Base-by-base conservation (phyloP, 2,113 vertebrate species). In the Symphodus melops region DNA sequence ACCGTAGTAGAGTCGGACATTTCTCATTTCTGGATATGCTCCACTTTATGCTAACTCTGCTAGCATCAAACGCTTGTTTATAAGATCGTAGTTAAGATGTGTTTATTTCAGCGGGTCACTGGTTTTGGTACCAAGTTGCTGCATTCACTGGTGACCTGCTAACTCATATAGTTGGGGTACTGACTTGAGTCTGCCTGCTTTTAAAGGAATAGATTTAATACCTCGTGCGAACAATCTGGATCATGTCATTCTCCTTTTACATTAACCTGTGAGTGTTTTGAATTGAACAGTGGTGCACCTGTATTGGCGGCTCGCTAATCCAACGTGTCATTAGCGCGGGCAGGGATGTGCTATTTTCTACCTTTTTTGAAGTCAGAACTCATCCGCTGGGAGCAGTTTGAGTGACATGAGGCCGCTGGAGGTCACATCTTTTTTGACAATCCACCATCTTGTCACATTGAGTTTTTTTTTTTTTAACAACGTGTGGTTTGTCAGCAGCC, bases 401-500 rank as follows among this genome's bases (percentile, higher is more conserved):
- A 54, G 36, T 48, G 58, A 73, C 68, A 63, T 55, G 33, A 2
- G 41, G 59, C 5, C 9, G 3, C 66, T n/a, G 61, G 74, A 71
- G 81, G 81, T 84, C 72, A 68, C 55, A 16, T n/a, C 53, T 62
- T 69, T 25, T 60, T 60, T 60, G 52, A 72, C 53, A 72, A 53
- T 68, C 65, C 10, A 28, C 44, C 7, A 12, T 58, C 63, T 59
- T 59, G 68, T 84, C 57, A 60, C 49, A 17, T 9, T 21, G 10
- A 51, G 49, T 82, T 77, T 67, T 56, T 51, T n/a, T 7, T n/a
- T 16, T 13, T 46, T 39, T 25, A 60, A 54, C 56, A 57, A 46
- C 54, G 63, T 21, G 39, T 3, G 49, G 19, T 13, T 13, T 65
- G 71, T 79, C 81, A 68, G 71, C 68, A 56, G 78, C 65, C 59